Evolutionary conservation across 2,888 invertebrate genomes (phyloP), one percentile per base, ranked within the genome.

Genomic region (Lasius platythorax): DNA sequence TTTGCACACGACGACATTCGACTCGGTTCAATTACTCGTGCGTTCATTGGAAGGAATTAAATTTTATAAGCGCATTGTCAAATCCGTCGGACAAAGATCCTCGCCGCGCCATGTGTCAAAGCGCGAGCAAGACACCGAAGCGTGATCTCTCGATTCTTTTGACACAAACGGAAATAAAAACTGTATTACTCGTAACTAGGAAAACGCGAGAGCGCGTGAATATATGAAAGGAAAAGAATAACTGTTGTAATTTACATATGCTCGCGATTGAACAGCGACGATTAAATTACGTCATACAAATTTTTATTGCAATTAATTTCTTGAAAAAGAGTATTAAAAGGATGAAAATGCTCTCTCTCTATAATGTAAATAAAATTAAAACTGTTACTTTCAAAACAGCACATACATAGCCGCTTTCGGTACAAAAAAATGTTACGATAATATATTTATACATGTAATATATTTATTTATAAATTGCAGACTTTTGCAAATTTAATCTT

Each of bases 1-100:
- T 73, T 72, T 73, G 28, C 61, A 50, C 23, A 8, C n/a, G 33
- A 61, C 46, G 46, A 81, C 46, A 63, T 81, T 37, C 37, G 43
- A 72, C 28, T 43, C 73, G 79, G 12, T 81, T 81, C 30, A 58
- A 78, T 81, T 73, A 81, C 61, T 72, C 73, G 18, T 33, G 70
- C 33, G 23, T 66, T 79, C 79, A 33, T 61, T 46, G 28, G 23
- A 18, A 8, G 28, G 37, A 81, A 63, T 81, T 46, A 81, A 37
- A 81, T 81, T 81, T 81, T 72, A 46, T 33, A 81, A 73, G 50
- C 72, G 33, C 61, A 4, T 63, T 46, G 72, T 73, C 37, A 63
- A 61, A 72, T 33, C 58, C 61, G 58, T 9, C 11, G 50, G 28
- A 53, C 53, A 56, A 56, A 72, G 43, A 72, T 61, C 23, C 46